Conservation (phyloP, 2,888 invertebrate genomes). For the Elegia similella region DNA sequence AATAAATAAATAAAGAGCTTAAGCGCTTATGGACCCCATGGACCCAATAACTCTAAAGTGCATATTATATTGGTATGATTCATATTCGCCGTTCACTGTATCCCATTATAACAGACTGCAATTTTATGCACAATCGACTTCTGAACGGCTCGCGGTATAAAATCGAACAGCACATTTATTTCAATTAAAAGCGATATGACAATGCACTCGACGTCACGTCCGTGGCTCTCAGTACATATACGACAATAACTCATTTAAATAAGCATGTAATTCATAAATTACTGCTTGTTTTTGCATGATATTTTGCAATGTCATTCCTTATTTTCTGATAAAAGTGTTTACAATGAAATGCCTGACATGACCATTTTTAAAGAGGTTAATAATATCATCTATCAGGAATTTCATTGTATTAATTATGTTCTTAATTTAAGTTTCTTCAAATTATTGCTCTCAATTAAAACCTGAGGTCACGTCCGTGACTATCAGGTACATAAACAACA, state of each 20-base stretch:
- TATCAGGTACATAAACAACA: conserved; percentile 2
- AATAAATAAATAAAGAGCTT: too few relatives aligned
- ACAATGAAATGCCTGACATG: conserved; percentile 50
- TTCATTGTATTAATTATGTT: too few relatives aligned
- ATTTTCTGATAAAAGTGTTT: conserved; percentile 58
- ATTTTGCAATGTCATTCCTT: conserved; percentile 56
- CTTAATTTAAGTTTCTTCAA: too few relatives aligned
- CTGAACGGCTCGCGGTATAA: conserved; percentile 15
- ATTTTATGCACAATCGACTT: conserved; percentile 19
- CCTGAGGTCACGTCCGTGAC: conserved; percentile 6
- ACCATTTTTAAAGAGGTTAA: too few relatives aligned
- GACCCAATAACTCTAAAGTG: not conserved
- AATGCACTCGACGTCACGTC: conserved; percentile 15
- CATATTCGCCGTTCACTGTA: conserved; percentile 9
- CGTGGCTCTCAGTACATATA: conserved; percentile 5
- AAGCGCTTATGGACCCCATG: too few relatives aligned
- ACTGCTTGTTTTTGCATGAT: conserved; percentile 46
- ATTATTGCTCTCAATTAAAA: too few relatives aligned
- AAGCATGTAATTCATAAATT: conserved; percentile 19
- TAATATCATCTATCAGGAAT: too few relatives aligned
- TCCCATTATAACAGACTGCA: conserved; percentile 24
- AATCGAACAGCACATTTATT: conserved; percentile 16
- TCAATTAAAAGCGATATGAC: conserved; percentile 18
- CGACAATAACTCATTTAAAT: conserved; percentile 16
- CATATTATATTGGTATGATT: not conserved